Base-by-base conservation (phyloP, 92 coral and sea anemone species). In the Porites divaricata region DNA sequence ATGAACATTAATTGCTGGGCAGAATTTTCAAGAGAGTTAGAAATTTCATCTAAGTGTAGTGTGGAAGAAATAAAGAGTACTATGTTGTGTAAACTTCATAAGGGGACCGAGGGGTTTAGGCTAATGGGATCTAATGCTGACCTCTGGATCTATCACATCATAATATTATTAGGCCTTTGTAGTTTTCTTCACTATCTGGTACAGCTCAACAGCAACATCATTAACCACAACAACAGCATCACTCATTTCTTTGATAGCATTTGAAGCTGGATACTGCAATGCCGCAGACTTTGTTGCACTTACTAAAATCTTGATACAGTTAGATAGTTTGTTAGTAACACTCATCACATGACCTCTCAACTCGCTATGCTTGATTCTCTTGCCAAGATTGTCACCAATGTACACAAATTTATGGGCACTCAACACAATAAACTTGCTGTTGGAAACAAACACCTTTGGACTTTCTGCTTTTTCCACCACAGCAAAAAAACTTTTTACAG, bases 351-450 rank as follows among this genome's bases (percentile, higher is more conserved):
- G 93, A 21, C 81, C 77, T 26, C 90, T 88, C 41, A 92, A 90
- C 63, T 84, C 83, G 52, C 87, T 84, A 28, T 90, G 89, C 57
- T 88, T 82, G 49, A 92, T 80, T 63, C 93, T 94, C 74, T 90
- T 93, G 68, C 93, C 90, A 10, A 95, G 79, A 19, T 95, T 95
- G 74, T 96, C 99, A 4, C 99, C 99, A 79, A 96, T 88, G 85
- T 92, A 96, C 2, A 96, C 98, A 79, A 96, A 89, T 83, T 95
- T 96, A 67, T 96, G 99, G 20, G 99, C 99, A 81, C 99, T 96
- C 70, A 96, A 81, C 22, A 96, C 98, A 63, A 96, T 92, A 63
- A 96, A 96, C 89, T 96, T 96, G 82, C 99, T 96, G 72, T 92
- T 93, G 23, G 99, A 95, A 14, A 96, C 99, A 73, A 96, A 96